Base-by-base conservation (phyloP, 35 echinoderm and acorn worm species). In the Stichopus chloronotus region DNA sequence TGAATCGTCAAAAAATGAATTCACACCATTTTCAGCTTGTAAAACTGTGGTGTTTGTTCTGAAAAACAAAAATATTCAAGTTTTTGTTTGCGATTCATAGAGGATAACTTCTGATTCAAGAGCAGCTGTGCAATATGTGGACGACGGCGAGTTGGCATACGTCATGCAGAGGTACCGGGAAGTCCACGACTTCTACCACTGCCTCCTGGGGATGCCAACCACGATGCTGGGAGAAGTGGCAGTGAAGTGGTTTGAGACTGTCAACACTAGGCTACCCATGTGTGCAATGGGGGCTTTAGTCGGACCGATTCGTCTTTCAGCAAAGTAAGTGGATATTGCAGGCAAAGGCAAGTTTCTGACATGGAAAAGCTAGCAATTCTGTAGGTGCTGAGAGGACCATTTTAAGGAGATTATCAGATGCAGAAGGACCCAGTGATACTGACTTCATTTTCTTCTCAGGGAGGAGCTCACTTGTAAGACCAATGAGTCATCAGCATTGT, bases 161-260 rank as follows among this genome's bases (percentile, higher is more conserved):
- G 97, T 99, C 5, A 96, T 99, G 68, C 97, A 99, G 86, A 79
- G 97, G 22, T 99, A 99, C 30, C 92, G 97, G 10, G 97, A 99
- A 92, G 92, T 96, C 22, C 97, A 99, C 87, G 97, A 99, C 72
- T 95, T 99, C 76, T 88, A 95, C 63, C 97, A 99, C n/a, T 92
- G 92, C 53, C 92, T 99, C 17, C 95, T 99, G 30, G 97, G 94
- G 1, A 96, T 99, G 95, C 97, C 95, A 2, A 95, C 95, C 55
- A 99, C 93, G 58, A 95, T 96, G 92, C 83, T 96, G 8, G 97
- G 97, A 59, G 97, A 99, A 76, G 95, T 99, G 8, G 92, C 92
- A 2, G 94, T 99, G 17, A 99, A 99, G 84, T 99, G 97, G 97
- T 99, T 95, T 91, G 97, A 99, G 72, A 94, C 86, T 87, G 71